Percentiles rank a stretch among this genome's conserved stretches.
phyloP scores from a whole-genome alignment of 1,140 invertebrate species.

The Aricia agestis region DNA sequence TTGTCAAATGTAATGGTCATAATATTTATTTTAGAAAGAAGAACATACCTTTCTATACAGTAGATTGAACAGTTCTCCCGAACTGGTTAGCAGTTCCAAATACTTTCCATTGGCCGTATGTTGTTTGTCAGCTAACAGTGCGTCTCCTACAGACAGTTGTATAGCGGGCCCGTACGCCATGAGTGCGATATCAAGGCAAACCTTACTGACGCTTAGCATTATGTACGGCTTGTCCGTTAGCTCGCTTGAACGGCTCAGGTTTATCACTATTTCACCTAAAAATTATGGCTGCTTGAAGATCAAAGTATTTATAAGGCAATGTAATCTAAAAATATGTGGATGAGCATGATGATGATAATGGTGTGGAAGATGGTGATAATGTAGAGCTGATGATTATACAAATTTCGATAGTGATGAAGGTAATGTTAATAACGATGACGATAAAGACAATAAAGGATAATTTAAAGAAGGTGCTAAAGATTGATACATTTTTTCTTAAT shows the following conservation, averaged over 20 bases:
- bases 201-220: slow-evolving; percentile 82
- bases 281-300: background rate
- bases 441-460: too few relatives aligned
- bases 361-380: too few relatives aligned
- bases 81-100: slow-evolving; percentile 84
- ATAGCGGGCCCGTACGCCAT: slow-evolving; percentile 88
- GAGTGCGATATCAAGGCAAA: slow-evolving; percentile 84
- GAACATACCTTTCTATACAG: slow-evolving; percentile 77
- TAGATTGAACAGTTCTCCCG: slow-evolving; percentile 83
- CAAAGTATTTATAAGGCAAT: too few relatives aligned
- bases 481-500: too few relatives aligned
- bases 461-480: too few relatives aligned
- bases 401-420: too few relatives aligned
- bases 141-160: slow-evolving; percentile 83
- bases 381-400: too few relatives aligned
- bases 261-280: slow-evolving; percentile 68
- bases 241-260: slow-evolving; percentile 79
- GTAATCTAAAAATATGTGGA: too few relatives aligned
- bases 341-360: too few relatives aligned
- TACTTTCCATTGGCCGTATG: slow-evolving; percentile 87
- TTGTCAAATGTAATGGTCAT: too few relatives aligned
- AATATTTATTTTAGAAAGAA: too few relatives aligned
- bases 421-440: too few relatives aligned
- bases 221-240: slow-evolving; percentile 84
- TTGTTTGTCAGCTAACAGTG: slow-evolving; percentile 88